phyloP scores from a whole-genome alignment of 2,888 invertebrate genomes.

The Cybosia mesomella region DNA sequence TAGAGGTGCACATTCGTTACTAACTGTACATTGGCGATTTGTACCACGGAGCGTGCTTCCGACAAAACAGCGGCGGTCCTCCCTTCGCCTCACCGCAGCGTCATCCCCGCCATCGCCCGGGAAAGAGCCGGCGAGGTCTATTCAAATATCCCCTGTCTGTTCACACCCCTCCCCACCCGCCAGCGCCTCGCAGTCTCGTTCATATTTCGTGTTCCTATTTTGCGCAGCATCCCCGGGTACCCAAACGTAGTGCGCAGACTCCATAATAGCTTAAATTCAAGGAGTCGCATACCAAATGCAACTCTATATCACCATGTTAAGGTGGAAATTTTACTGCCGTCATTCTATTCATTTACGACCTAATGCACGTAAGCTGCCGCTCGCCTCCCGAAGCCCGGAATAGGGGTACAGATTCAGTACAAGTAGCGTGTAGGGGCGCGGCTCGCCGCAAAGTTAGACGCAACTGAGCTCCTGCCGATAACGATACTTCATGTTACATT shows the following conservation, averaged over 20 bases:
- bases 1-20: constrained; percentile 82
- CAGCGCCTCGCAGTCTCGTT: constrained; percentile 87
- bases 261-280: constrained; percentile 67
- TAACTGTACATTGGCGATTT: constrained; percentile 80
- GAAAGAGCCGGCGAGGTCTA: constrained; percentile 83
- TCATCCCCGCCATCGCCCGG: constrained; percentile 57
- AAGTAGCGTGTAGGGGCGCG: constrained; percentile 87
- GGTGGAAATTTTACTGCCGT: constrained; percentile 45
- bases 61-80: constrained; percentile 83
- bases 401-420: constrained; percentile 87
- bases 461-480: constrained; percentile 82
- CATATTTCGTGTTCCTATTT: constrained; percentile 87
- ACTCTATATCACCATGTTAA: constrained; percentile 43
- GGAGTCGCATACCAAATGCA: constrained; percentile 41
- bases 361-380: constrained; percentile 45
- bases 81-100: constrained; percentile 56
- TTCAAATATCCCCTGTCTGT: constrained; percentile 85
- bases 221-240: constrained; percentile 88
- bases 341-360: constrained; percentile 53
- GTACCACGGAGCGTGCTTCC: constrained; percentile 77
- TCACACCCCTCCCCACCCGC: constrained; percentile 82
- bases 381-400: constrained; percentile 83
- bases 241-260: constrained; percentile 84
- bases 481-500: constrained; percentile 74
- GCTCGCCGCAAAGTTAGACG: constrained; percentile 87